Percentiles rank a stretch among this genome's conserved stretches.
These are phyloP conservation scores for Chymomyza procnemis DNA, from an alignment of 2,888 invertebrate genomes.

Conservation along the genomic window DNA sequence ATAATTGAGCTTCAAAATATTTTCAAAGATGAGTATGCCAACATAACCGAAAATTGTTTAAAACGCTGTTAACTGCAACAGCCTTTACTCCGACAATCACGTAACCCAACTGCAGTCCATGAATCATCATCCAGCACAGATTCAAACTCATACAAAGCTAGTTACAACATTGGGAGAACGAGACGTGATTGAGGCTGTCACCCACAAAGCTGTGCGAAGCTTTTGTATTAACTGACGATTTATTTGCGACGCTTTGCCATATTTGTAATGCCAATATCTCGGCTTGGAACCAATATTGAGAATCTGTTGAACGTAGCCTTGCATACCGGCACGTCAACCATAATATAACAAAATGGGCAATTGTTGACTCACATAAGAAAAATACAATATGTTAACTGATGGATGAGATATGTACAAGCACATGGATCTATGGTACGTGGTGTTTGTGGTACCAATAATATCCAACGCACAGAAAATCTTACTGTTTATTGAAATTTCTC, in stretches of 20 bases:
- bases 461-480: neutral
- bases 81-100: slow-evolving; percentile 30
- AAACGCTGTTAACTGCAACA: neutral
- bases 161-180: slow-evolving; percentile 34
- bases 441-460: neutral
- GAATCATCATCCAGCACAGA: neutral
- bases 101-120: slow-evolving; percentile 22
- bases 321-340: slow-evolving; percentile 48
- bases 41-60: neutral
- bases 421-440: neutral
- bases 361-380: neutral
- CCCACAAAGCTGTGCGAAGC: neutral
- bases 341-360: neutral
- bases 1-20: no score
- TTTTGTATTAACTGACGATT: neutral
- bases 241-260: neutral
- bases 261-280: slow-evolving; percentile 2
- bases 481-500: no score
- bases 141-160: neutral
- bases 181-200: slow-evolving; percentile 52
- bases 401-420: neutral
- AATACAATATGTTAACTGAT: neutral
- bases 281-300: slow-evolving; percentile 29
- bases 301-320: slow-evolving; percentile 21
- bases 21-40: slow-evolving; percentile 19